Base-by-base conservation (phyloP, 1,140 invertebrate genomes). In the Caenorhabditis inopinata region DNA sequence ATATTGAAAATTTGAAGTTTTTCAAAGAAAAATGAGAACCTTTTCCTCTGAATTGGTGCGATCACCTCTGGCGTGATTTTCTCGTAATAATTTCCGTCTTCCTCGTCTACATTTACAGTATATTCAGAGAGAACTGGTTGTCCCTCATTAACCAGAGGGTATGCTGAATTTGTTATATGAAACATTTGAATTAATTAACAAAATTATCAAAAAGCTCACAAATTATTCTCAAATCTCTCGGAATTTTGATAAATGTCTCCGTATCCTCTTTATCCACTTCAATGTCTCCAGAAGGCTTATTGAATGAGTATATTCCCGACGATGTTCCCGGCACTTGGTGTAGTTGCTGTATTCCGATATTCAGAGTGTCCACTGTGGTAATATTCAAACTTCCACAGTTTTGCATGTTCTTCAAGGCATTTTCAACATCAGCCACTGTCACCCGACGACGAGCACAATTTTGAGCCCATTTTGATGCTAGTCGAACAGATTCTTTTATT, bases 171-270 rank as follows among this genome's bases (percentile, higher is more conserved):
- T n/a, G n/a, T n/a, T n/a, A n/a, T n/a, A n/a, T n/a, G n/a, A n/a
- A n/a, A n/a, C n/a, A n/a, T n/a, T n/a, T n/a, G n/a, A n/a, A n/a
- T n/a, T n/a, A n/a, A n/a, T n/a, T n/a, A n/a, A n/a, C n/a, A n/a
- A n/a, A n/a, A n/a, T n/a, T n/a, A n/a, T 2, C 0, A 14, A 23
- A 16, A 16, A 11, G 21, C 58, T 18, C n/a, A 68, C 58, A 68
- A 68, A 68, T 68, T 1, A 68, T 2, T 38, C 58, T 68, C 5
- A 68, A 21, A 5, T 68, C 58, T 21, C 58, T 68, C 21, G 58
- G 58, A 38, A 68, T 68, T 32, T 68, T 35, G 3, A 68, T 25
- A 68, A 68, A 68, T 18, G 58, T 68, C 32, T 68, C 58, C 32
- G 32, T 21, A 38, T 68, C 58, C 32, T 68, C 58, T 9, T 68